Conservation (phyloP, 2,888 invertebrate genomes). For the Drosophila rellima region DNA sequence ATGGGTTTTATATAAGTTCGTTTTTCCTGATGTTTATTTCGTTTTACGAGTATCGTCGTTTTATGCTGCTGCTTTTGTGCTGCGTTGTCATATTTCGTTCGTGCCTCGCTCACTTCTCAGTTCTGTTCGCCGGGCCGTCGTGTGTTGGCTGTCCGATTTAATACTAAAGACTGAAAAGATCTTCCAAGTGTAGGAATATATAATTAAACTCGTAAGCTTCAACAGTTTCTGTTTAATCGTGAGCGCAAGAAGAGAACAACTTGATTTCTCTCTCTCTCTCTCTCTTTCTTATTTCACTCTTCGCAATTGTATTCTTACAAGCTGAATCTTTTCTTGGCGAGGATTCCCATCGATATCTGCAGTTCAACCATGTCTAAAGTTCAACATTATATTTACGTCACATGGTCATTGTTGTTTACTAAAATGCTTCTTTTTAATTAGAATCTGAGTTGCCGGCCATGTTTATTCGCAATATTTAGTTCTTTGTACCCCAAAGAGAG, state of each 20-base stretch:
- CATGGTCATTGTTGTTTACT: background rate
- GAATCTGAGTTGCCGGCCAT: background rate
- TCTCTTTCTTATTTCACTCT: constrained; percentile 6
- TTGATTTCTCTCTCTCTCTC: constrained; percentile 15
- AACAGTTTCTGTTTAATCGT: constrained; percentile 3
- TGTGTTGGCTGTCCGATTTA: constrained; percentile 46
- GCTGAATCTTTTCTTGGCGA: background rate
- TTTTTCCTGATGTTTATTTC: constrained; percentile 25
- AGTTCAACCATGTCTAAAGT: constrained; percentile 10
- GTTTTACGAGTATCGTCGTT: constrained; percentile 2
- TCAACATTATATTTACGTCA: constrained; percentile 18
- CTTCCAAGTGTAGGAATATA: constrained; percentile 35
- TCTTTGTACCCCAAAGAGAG: constrained; percentile 15
- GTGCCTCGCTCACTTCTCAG: constrained; percentile 12
- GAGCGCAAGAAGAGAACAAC: background rate
- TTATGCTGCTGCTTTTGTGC: constrained; percentile 25
- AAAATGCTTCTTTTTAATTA: background rate
- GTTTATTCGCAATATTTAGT: background rate
- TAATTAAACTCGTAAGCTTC: constrained; percentile 26
- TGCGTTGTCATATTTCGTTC: constrained; percentile 26
- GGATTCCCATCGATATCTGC: background rate
- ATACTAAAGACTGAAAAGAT: constrained; percentile 56
- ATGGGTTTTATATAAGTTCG: constrained; percentile 26
- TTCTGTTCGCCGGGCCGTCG: constrained; percentile 21
- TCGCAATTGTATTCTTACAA: background rate